Percentiles rank a stretch among this genome's conserved stretches.
These are phyloP conservation scores for Drosophila carrolli DNA, from an alignment of 1,140 invertebrate genomes.

Conservation along the genomic window DNA sequence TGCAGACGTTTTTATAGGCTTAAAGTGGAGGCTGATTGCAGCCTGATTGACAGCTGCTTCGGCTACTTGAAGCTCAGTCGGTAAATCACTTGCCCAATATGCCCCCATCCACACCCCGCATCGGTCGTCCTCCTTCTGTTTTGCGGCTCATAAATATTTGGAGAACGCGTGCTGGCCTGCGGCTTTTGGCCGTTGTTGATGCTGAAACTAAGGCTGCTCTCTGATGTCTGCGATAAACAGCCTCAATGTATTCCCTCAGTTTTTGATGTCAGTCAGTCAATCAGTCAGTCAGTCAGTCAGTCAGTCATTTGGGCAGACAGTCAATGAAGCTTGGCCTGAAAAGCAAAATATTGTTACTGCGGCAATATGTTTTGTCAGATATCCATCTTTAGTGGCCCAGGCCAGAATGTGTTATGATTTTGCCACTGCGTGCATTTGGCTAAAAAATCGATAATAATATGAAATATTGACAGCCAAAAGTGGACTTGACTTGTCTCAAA, in stretches of 20 bases:
- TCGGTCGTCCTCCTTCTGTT: conserved; percentile 12
- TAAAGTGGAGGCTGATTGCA: conserved; percentile 77
- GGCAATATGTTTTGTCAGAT: conserved; percentile 60
- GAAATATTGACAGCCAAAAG: conserved; percentile 50
- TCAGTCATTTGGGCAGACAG: conserved; percentile 25
- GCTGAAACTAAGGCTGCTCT: conserved; percentile 44
- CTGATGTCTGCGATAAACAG: conserved; percentile 56
- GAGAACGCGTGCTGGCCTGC: conserved; percentile 66
- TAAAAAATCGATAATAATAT: conserved; percentile 53
- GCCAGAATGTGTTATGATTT: conserved; percentile 36
- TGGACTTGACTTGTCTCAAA: conserved; percentile 22
- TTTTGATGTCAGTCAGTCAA: conserved; percentile 46
- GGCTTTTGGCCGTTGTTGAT: conserved; percentile 41
- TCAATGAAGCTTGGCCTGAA: conserved; percentile 37
- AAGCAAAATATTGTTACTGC: conserved; percentile 55
- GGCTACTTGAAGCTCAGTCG: conserved; percentile 75
- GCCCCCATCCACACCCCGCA: neutral
- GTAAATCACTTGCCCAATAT: conserved; percentile 61
- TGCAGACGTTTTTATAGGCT: conserved; percentile 77
- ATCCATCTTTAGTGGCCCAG: conserved; percentile 45
- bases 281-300: conserved; percentile 32
- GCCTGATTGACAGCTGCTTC: conserved; percentile 75
- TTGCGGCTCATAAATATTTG: conserved; percentile 69
- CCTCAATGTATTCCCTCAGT: conserved; percentile 32
- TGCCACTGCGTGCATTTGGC: conserved; percentile 27